Evolutionary conservation across 1,140 invertebrate genomes (phyloP), one percentile per base, ranked within the genome.

Genomic region (Pseudomyrmex flavicornis): DNA sequence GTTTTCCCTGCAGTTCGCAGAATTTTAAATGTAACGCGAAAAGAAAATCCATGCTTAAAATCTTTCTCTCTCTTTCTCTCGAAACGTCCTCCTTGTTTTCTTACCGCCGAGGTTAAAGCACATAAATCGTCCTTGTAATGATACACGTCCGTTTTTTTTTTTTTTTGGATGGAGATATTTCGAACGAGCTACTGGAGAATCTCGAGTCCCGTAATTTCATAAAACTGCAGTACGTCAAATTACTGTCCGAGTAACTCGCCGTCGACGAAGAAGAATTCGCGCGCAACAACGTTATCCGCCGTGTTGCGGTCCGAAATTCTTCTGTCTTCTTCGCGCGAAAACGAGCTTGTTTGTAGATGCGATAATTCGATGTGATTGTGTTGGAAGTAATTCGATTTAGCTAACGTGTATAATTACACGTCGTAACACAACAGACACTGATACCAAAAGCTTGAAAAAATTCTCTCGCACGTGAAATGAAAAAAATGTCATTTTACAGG

Each of bases 141-240:
- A 59, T 52, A 48, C 52, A 15, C 20, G 75, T 79, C 63, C 35
- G 68, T 69, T 77, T 17, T 17, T 17, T 69, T 77, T 17, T 17
- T 17, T 17, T 17, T 17, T 58, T 56, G 35, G 35, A 17, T 69
- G 75, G 75, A 69, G 58, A 58, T 56, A 79, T 58, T 79, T 79
- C 52, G 75, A 52, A 15, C 17, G 46, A 79, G 15, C 17, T 68
- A 63, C 46, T 75, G 13, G 15, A 76, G 73, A 52, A 61, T 54
- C 48, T 66, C 8, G n/a, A 77, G 74, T 66, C 22, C n/a, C 74
- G 65, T 70, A 70, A 79, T 70, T 70, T 17, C 65, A 70, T 79
- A 79, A 79, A 79, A 79, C 65, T 79, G 75, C 75, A 69, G 75
- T 79, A 69, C n/a, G 75, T 79, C 65, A 69, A 79, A 79, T 69